Evolutionary conservation across 2,797 vertebrate species (phyloP).

Genomic region (Triplophysa bombifrons): DNA sequence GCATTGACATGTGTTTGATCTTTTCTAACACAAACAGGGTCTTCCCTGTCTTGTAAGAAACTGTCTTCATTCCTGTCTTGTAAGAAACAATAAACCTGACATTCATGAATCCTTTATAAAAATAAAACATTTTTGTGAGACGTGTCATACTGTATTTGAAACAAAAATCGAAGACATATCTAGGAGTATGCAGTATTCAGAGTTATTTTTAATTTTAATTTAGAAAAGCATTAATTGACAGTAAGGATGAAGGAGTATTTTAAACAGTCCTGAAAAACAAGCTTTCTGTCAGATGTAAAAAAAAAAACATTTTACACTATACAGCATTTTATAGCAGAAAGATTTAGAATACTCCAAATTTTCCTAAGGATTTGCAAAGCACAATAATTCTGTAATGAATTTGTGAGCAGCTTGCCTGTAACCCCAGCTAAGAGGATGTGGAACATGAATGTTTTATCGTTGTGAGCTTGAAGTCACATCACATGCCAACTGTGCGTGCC

Average conservation of each 20-base stretch:
- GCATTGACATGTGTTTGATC: neutral
- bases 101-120: neutral
- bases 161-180: neutral
- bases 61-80: neutral
- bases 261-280: neutral
- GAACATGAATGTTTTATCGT: slow-evolving; percentile 56
- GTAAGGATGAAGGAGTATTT: slow-evolving; percentile 15
- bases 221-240: neutral
- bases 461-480: slow-evolving; percentile 51
- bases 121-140: neutral
- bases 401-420: slow-evolving; percentile 24
- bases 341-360: neutral
- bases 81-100: slow-evolving; percentile 1
- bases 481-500: slow-evolving; percentile 53
- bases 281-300: slow-evolving; percentile 15
- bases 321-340: slow-evolving; percentile 24
- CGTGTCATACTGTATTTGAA: too few relatives aligned
- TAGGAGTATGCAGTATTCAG: neutral
- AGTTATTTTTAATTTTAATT: neutral
- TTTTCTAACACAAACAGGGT: neutral
- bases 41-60: neutral
- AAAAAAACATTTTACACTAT: slow-evolving; percentile 30
- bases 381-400: slow-evolving; percentile 53
- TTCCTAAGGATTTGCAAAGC: slow-evolving; percentile 50
- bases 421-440: slow-evolving; percentile 33